Conservation (phyloP, 2,888 invertebrate genomes). For the Brenthis hecate region DNA sequence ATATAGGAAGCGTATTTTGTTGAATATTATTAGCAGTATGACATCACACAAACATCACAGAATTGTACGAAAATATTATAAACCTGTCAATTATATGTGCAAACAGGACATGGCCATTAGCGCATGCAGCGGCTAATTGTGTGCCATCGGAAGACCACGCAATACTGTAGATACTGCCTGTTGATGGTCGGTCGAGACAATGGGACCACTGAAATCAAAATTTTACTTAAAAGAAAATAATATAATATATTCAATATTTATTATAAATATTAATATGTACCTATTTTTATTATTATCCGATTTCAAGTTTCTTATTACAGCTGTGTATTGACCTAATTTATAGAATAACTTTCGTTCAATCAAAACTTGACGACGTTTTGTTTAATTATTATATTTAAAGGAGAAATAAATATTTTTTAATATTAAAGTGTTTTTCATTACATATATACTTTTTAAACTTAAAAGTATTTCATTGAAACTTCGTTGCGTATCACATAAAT, state of each 20-base stretch:
- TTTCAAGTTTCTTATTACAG: too few relatives aligned
- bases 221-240: background rate
- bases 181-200: conserved; percentile 92
- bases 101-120: conserved; percentile 94
- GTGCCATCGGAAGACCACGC: conserved; percentile 98
- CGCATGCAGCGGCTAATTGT: conserved; percentile 96
- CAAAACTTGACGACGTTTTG: too few relatives aligned
- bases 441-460: too few relatives aligned
- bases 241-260: too few relatives aligned
- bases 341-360: too few relatives aligned
- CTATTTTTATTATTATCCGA: background rate
- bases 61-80: conserved; percentile 23
- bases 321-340: too few relatives aligned
- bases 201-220: conserved; percentile 91
- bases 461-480: too few relatives aligned
- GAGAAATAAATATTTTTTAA: too few relatives aligned
- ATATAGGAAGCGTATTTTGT: background rate
- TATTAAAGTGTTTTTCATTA: too few relatives aligned
- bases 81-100: conserved; percentile 95
- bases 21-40: background rate
- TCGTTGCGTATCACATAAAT: too few relatives aligned
- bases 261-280: too few relatives aligned
- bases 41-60: background rate
- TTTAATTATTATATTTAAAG: too few relatives aligned
- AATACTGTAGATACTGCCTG: conserved; percentile 94